These are phyloP conservation scores for Alligator mississippiensis DNA, from an alignment of 2,113 vertebrate genomes.

Conservation along the genomic window DNA sequence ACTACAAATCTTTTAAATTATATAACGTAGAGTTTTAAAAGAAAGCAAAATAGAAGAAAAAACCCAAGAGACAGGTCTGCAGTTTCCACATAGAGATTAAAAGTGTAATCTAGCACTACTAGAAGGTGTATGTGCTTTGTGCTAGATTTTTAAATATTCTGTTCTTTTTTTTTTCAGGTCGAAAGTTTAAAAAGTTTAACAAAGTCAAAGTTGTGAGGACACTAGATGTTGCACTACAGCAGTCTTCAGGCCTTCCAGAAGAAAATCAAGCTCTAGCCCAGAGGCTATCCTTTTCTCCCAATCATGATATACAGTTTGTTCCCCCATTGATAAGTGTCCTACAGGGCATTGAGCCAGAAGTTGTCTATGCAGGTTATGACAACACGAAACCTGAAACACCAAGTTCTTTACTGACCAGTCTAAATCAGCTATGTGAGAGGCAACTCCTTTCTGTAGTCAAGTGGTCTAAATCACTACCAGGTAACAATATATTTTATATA, in stretches of 20 bases:
- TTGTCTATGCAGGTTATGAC: constrained; percentile 90
- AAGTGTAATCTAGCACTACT: background rate
- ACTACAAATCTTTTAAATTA: constrained; percentile 34
- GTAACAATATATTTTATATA: constrained; percentile 76
- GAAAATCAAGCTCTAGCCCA: constrained; percentile 84
- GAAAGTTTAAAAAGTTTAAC: constrained; percentile 95
- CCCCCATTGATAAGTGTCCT: constrained; percentile 89
- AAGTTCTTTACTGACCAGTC: constrained; percentile 90
- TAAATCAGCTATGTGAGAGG: constrained; percentile 93
- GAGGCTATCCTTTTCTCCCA: constrained; percentile 83
- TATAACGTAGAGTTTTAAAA: background rate
- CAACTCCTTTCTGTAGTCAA: constrained; percentile 96
- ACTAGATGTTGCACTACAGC: constrained; percentile 85
- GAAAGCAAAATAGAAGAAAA: background rate
- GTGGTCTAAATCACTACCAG: constrained; percentile 98
- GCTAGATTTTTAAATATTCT: background rate
- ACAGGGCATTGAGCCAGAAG: constrained; percentile 93
- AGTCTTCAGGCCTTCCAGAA: constrained; percentile 76
- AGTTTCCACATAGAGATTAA: constrained; percentile 3
- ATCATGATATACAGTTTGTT: constrained; percentile 86
- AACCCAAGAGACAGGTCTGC: background rate
- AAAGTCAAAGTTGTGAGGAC: constrained; percentile 88
- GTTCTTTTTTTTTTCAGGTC: constrained; percentile 79
- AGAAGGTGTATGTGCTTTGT: background rate
- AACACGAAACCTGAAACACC: constrained; percentile 86